A percentile compares a stretch with the other conserved stretches of the same genome.
These are phyloP conservation scores for Oscarella lobularis DNA, from an alignment of 37 sponge, comb jelly and placozoan genomes.

Conservation along the genomic window DNA sequence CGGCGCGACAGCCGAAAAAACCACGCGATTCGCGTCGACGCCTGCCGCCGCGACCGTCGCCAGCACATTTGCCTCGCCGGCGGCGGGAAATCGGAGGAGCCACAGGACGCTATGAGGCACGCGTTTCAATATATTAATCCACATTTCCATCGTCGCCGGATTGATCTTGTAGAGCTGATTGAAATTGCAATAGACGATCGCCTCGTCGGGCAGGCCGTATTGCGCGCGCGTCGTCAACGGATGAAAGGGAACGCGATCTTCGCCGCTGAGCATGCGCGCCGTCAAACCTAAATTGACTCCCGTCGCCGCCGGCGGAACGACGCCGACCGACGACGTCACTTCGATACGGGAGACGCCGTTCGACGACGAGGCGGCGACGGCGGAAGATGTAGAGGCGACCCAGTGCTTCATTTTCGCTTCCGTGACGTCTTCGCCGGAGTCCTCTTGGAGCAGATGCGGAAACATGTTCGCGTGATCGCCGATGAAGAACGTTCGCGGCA, in stretches of 20 bases:
- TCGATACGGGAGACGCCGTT: no score
- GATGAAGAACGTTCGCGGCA: conserved; percentile 96
- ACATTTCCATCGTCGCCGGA: conserved; percentile 67
- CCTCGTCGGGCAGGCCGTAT: conserved; percentile 83
- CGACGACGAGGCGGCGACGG: neutral
- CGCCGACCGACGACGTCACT: neutral
- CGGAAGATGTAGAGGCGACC: neutral
- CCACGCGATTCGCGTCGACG: conserved; percentile 48
- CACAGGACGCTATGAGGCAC: conserved; percentile 84
- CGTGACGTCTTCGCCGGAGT: conserved; percentile 26
- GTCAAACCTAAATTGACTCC: neutral
- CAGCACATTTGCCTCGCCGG: conserved; percentile 77
- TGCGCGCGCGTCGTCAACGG: conserved; percentile 73
- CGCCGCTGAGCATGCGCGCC: neutral
- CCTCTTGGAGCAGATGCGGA: conserved; percentile 78
- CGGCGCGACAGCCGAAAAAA: conserved; percentile 87
- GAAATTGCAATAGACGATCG: conserved; percentile 92
- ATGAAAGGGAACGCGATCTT: conserved; percentile 24
- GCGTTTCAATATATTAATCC: conserved; percentile 76
- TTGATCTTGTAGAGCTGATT: conserved; percentile 99
- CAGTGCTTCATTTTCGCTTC: neutral
- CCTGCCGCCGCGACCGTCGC: conserved; percentile 50
- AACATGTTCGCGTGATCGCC: conserved; percentile 98
- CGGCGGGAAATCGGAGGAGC: conserved; percentile 88
- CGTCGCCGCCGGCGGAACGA: neutral